phyloP scores from a whole-genome alignment of 2,888 invertebrate species.

The Drosophila trichaetosa region DNA sequence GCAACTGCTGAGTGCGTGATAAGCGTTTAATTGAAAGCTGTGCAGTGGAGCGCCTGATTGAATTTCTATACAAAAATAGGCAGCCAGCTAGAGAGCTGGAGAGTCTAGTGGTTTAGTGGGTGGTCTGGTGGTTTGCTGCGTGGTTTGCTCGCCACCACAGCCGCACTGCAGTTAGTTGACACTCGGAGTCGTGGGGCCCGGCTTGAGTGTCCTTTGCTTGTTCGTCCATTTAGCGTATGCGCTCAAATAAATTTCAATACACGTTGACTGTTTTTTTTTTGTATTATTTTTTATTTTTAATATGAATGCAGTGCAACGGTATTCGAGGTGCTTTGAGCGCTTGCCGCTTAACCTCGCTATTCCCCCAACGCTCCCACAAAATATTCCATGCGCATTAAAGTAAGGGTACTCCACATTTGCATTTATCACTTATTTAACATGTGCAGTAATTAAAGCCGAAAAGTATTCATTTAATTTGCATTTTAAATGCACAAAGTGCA shows the following conservation, averaged over 20 bases:
- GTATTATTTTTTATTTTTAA: not conserved
- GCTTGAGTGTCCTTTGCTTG: conserved; percentile 30
- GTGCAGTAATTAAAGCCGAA: not conserved
- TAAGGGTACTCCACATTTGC: conserved; percentile 29
- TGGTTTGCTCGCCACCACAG: conserved; percentile 9
- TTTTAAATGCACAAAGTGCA: not conserved
- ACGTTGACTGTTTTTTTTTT: conserved; percentile 12
- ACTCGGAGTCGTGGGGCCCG: conserved; percentile 5
- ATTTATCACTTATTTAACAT: conserved; percentile 21
- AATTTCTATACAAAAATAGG: conserved; percentile 64
- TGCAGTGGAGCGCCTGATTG: conserved; percentile 57
- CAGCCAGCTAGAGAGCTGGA: conserved; percentile 23
- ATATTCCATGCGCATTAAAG: conserved; percentile 27
- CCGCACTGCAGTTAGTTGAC: conserved; percentile 37
- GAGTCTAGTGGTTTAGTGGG: conserved; percentile 3
- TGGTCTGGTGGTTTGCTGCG: not conserved
- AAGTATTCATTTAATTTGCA: conserved; percentile 1
- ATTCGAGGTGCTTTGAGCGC: conserved; percentile 35
- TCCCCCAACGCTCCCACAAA: not conserved
- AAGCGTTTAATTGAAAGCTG: conserved; percentile 77
- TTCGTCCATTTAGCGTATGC: conserved; percentile 28
- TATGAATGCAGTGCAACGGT: conserved; percentile 37
- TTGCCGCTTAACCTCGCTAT: conserved; percentile 39
- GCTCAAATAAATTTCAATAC: conserved; percentile 60
- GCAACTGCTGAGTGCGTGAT: conserved; percentile 64